Conservation (phyloP, 2,888 invertebrate species). For the Pristionchus maxplancki region DNA sequence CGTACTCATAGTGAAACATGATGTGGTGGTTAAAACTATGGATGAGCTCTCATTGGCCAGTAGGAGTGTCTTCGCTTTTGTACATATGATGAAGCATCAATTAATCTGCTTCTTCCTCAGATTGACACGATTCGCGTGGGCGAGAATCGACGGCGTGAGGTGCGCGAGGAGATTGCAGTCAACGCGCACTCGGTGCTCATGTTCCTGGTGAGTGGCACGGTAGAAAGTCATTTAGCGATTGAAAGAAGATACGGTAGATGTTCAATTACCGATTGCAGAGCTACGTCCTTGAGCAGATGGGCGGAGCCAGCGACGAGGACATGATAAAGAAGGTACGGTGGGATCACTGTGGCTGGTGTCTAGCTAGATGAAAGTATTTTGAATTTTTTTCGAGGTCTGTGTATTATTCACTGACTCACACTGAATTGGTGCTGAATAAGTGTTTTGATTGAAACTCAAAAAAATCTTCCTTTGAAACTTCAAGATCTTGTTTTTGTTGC, state of each 20-base stretch:
- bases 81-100: not conserved
- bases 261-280: not conserved
- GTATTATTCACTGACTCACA: no score
- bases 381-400: not conserved
- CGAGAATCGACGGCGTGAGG: conserved; percentile 90
- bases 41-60: no score
- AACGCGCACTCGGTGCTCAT: conserved; percentile 87
- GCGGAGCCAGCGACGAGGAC: conserved; percentile 43
- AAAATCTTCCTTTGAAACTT: no score
- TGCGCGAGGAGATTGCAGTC: conserved; percentile 87
- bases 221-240: not conserved
- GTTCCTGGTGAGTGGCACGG: conserved; percentile 83
- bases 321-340: conserved; percentile 50
- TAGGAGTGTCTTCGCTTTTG: not conserved
- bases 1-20: no score
- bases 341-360: not conserved
- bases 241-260: not conserved
- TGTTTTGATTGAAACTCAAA: no score
- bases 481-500: no score
- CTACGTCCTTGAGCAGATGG: conserved; percentile 29
- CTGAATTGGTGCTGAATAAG: no score
- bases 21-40: no score
- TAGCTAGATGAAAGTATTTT: not conserved
- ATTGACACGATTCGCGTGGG: conserved; percentile 82
- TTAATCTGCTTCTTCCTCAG: not conserved